Base-by-base conservation (phyloP, 2,113 vertebrate genomes). In the Pipa parva region DNA sequence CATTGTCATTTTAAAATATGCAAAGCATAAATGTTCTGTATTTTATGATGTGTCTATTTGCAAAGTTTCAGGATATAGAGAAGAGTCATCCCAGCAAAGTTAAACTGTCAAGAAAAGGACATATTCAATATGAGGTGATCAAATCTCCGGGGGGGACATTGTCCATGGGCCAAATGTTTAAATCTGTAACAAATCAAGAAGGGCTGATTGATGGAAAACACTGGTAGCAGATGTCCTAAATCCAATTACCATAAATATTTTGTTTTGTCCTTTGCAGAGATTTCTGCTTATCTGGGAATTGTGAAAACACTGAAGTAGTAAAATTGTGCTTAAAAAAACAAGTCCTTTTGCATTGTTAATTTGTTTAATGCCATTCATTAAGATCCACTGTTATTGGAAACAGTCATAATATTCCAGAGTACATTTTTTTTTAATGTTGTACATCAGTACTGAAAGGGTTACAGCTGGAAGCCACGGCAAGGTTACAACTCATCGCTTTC, bases 381-480 rank as follows among this genome's bases (percentile, higher is more conserved):
- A 42, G 15, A 42, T 42, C 15, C 39, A 42, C 39, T n/a, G 17
- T 5, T n/a, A 42, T 42, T 13, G 2, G 6, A n/a, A 15, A 1
- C 17, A 42, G n/a, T 39, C 3, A 39, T 39, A 13, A 39, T n/a
- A 39, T 42, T 4, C 39, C 15, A 42, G 2, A 1, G 39, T n/a
- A 42, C 17, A n/a, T 42, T 15, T 4, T 18, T 42, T 2, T 42
- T n/a, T n/a, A n/a, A n/a, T n/a, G n/a, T n/a, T 11, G 6, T 51
- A 4, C 25, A 31, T 36, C 13, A 31, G 45, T n/a, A 63, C 6
- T 49, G 21, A 51, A 61, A 62, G 45, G 11, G 60, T 51, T 62
- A 62, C 29, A n/a, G 36, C 27, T 27, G 13, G 3, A 2, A 50
- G 18, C 22, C 59, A 49, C 17, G 17, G 8, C 15, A 28, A 52